Percentiles rank a stretch among this genome's conserved stretches.
These are phyloP conservation scores for Potamarius usumacintae DNA, from an alignment of 2,113 vertebrate genomes.

Conservation along the genomic window DNA sequence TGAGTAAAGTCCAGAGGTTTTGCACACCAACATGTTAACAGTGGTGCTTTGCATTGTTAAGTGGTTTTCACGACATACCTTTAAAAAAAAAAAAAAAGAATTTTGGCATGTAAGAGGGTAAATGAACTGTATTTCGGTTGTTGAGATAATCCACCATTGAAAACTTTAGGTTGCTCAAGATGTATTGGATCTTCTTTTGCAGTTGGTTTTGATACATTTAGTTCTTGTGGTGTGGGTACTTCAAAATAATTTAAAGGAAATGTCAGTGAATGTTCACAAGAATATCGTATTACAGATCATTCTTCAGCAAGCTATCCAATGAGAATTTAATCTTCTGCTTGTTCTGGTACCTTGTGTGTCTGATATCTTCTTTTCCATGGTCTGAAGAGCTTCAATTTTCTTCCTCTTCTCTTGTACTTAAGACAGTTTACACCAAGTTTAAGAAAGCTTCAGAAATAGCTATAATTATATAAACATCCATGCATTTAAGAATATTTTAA, in stretches of 20 bases:
- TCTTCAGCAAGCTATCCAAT: background rate
- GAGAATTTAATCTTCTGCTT: constrained; percentile 14
- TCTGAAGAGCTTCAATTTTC: constrained; percentile 46
- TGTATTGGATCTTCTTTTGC: constrained; percentile 27
- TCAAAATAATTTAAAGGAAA: constrained; percentile 27
- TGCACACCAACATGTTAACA: background rate
- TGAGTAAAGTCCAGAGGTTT: background rate
- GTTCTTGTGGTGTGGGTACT: constrained; percentile 26
- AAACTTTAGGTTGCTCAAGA: constrained; percentile 29
- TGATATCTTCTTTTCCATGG: constrained; percentile 42
- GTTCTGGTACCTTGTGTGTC: constrained; percentile 60
- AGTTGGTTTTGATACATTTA: constrained; percentile 13
- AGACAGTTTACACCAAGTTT: constrained; percentile 1
- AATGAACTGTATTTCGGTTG: background rate
- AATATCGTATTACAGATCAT: background rate
- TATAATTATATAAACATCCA: background rate
- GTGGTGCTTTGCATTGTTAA: background rate
- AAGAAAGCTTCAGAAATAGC: background rate
- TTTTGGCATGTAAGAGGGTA: background rate
- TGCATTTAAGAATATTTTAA: background rate
- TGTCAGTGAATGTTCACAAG: constrained; percentile 24
- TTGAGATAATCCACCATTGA: background rate
- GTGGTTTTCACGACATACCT: background rate
- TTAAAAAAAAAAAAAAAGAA: background rate
- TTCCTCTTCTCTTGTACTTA: constrained; percentile 58